These are phyloP conservation scores for Megathymus violae DNA, from an alignment of 1,140 invertebrate species.

Conservation along the genomic window DNA sequence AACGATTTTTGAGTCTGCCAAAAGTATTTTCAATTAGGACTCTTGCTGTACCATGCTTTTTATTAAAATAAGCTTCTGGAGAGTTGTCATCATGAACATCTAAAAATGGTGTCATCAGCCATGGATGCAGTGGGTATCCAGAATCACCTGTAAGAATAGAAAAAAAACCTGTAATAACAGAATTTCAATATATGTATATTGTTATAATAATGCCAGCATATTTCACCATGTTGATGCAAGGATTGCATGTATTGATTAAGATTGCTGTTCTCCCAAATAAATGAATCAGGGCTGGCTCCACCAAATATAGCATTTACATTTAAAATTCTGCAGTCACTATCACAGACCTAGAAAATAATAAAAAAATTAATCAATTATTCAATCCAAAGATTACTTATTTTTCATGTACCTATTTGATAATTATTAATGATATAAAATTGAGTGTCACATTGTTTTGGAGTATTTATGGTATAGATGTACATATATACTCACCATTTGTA, in stretches of 20 bases:
- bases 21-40: too few relatives aligned
- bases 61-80: too few relatives aligned
- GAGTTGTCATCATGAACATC: conserved; percentile 39
- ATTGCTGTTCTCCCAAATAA: conserved; percentile 49
- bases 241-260: conserved; percentile 36
- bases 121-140: conserved; percentile 63
- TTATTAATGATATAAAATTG: too few relatives aligned
- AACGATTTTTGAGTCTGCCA: too few relatives aligned
- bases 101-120: conserved; percentile 61
- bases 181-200: background rate
- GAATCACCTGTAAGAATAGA: conserved; percentile 56
- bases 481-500: conserved; percentile 55
- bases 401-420: too few relatives aligned
- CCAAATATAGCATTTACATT: conserved; percentile 49
- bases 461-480: too few relatives aligned
- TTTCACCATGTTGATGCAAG: conserved; percentile 33
- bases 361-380: conserved; percentile 23
- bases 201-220: too few relatives aligned
- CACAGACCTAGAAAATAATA: conserved; percentile 42
- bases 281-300: conserved; percentile 50
- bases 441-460: too few relatives aligned
- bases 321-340: conserved; percentile 41
- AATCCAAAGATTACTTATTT: too few relatives aligned
- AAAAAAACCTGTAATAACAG: conserved; percentile 13
- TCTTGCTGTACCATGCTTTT: too few relatives aligned